Evolutionary conservation across 2,888 invertebrate species (phyloP), one percentile per base, ranked within the genome.

Genomic region (Crepidodera aurea): DNA sequence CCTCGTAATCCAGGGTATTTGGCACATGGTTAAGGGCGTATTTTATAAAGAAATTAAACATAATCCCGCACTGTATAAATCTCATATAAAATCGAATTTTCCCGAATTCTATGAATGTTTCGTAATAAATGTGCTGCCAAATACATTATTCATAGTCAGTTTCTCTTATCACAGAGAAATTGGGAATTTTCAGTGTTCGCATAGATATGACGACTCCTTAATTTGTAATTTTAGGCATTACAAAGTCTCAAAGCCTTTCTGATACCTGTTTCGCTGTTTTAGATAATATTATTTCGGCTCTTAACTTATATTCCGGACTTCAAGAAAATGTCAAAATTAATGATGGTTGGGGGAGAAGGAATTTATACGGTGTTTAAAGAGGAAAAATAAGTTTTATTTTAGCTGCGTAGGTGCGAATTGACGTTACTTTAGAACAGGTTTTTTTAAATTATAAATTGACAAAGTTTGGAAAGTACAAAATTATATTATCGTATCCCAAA

Each of bases 121-220:
- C 19, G 12, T 40, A 40, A 40, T 40, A 40, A 40, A 40, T 40
- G 40, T 40, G 40, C 16, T 16, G 16, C 44, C 10, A 44, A 44
- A 44, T 18, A 44, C 44, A 44, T 44, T 44, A 44, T 19, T 44
- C 16, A 44, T 44, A 19, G n/a, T 44, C 44, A 44, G 12, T 5
- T 22, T 44, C 22, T 44, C 44, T 44, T 44, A 44, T 44, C 44
- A 22, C 22, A 6, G 2, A 34, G 44, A 44, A 44, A 22, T 44
- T 8, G 2, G 44, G 8, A 34, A 34, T 34, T 3, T 13, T 34
- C 34, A 6, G 34, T 13, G 4, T 34, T 34, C 13, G 1, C 34
- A 10, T 32, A 32, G 2, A 32, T 10, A 32, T 2, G 13, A 34
- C 12, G n/a, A 22, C 34, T 34, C 10, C 12, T 34, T 34, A 5